Conservation (phyloP, 64 coral and sea anemone species). For the Anthopleura sola region DNA sequence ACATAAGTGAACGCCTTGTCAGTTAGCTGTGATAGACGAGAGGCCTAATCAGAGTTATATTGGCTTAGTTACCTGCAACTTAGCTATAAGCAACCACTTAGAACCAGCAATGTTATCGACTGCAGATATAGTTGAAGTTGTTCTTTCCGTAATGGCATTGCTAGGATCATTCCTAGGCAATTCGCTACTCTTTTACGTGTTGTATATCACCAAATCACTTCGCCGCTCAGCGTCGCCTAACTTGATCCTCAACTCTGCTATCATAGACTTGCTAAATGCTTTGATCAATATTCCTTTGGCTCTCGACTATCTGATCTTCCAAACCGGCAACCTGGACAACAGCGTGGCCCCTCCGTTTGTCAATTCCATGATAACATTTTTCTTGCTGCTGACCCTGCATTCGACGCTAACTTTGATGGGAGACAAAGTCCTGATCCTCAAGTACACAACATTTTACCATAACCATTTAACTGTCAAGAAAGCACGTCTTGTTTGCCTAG, state of each 20-base stretch:
- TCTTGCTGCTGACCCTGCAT: neutral
- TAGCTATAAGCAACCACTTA: no score
- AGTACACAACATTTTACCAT: neutral
- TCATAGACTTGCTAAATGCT: neutral
- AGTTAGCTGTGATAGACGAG: no score
- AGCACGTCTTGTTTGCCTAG: neutral
- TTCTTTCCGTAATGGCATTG: neutral
- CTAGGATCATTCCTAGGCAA: neutral
- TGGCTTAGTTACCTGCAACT: no score
- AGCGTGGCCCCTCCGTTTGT: neutral
- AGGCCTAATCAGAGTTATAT: no score
- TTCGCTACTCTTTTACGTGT: neutral
- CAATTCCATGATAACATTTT: neutral
- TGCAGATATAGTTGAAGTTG: neutral
- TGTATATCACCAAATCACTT: neutral
- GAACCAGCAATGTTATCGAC: neutral
- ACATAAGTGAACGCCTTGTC: no score
- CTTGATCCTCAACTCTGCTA: neutral
- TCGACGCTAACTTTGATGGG: neutral
- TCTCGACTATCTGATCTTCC: neutral
- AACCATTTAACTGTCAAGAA: neutral
- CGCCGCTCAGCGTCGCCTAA: neutral
- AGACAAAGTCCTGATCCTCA: neutral
- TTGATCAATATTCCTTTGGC: neutral
- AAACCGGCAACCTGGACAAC: neutral